Base-by-base conservation (phyloP, 1,140 invertebrate species). In the Berghia stephanieae region DNA sequence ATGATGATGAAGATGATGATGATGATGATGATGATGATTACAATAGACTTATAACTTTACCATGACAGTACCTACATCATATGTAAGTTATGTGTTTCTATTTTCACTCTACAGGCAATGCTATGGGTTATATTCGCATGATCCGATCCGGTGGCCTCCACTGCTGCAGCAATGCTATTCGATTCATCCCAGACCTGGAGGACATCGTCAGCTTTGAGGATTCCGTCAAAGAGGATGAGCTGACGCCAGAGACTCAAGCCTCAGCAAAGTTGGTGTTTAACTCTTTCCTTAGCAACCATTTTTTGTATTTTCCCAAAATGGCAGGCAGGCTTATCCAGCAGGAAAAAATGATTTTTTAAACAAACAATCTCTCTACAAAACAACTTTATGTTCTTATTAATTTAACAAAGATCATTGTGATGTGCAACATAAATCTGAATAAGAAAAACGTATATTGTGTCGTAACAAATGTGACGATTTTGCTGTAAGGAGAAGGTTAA, bases 71-170 rank as follows among this genome's bases (percentile, higher is more conserved):
- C 13, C 8, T 27, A 63, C 10, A 63, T 13, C 57, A 18, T 63
- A 18, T 13, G 8, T 63, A 18, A 27, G 13, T 8, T 8, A 63
- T 16, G 8, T 63, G 16, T 63, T 63, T 27, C 57, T 73, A 8
- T n/a, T 82, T n/a, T 38, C 57, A 44, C 77, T 71, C 77, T 70
- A 18, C 77, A 93, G 94, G 97, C 18, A 99, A 99, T 91, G 96
- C 96, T 1, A 93, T 99, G 91, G 98, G 97, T 8, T 99, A 98
- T 87, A 95, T 99, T 1, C 91, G 98, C 46, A 93, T 99, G 88
- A 94, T 99, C 66, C 92, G 96, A 78, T 97, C 97, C 4, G 98
- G 97, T 5, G 96, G 96, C 18, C 92, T 98, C 13, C 95, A 98
- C 86, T 97, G 95, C 78, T 95, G 95, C 83, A 95, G 96, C 0